Percentiles rank a stretch among this genome's conserved stretches.
These are phyloP conservation scores for Diprion similis DNA, from an alignment of 1,140 invertebrate species.

Conservation along the genomic window DNA sequence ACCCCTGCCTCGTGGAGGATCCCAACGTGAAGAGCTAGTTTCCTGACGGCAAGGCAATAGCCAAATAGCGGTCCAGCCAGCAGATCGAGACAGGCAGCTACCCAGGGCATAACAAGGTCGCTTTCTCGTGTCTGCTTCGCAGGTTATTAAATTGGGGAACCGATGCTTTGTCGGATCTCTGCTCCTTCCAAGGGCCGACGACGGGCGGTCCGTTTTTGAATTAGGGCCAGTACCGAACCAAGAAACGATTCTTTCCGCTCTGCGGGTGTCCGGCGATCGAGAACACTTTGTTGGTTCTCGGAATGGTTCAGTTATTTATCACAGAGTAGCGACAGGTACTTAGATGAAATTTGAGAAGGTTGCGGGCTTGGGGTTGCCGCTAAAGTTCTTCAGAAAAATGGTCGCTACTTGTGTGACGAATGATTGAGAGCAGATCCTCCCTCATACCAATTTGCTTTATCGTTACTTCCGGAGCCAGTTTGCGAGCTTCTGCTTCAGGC, in stretches of 20 bases:
- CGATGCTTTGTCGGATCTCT: slow-evolving; percentile 8
- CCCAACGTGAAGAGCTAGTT: slow-evolving; percentile 47
- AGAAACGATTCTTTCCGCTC: background rate
- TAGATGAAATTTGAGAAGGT: slow-evolving; percentile 26
- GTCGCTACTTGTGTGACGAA: slow-evolving; percentile 60
- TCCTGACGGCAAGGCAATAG: slow-evolving; percentile 49
- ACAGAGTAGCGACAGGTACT: background rate
- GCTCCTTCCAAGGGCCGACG: background rate
- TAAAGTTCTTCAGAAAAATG: slow-evolving; percentile 62
- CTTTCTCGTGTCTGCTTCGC: background rate
- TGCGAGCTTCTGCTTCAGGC: slow-evolving; percentile 43
- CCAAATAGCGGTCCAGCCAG: slow-evolving; percentile 48
- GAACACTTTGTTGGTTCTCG: slow-evolving; percentile 34
- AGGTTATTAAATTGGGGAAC: background rate
- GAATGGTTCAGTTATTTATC: slow-evolving; percentile 8
- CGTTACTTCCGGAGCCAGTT: slow-evolving; percentile 62
- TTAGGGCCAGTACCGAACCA: no score
- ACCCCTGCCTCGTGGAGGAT: slow-evolving; percentile 39
- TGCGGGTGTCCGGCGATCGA: slow-evolving; percentile 30
- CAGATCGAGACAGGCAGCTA: slow-evolving; percentile 50
- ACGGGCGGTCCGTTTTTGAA: background rate
- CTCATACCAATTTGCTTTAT: slow-evolving; percentile 63
- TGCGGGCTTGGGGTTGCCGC: slow-evolving; percentile 33
- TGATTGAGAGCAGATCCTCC: slow-evolving; percentile 60
- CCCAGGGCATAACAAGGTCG: slow-evolving; percentile 54